Evolutionary conservation across 1,140 invertebrate genomes (phyloP).

Genomic region (Pararge aegeria): DNA sequence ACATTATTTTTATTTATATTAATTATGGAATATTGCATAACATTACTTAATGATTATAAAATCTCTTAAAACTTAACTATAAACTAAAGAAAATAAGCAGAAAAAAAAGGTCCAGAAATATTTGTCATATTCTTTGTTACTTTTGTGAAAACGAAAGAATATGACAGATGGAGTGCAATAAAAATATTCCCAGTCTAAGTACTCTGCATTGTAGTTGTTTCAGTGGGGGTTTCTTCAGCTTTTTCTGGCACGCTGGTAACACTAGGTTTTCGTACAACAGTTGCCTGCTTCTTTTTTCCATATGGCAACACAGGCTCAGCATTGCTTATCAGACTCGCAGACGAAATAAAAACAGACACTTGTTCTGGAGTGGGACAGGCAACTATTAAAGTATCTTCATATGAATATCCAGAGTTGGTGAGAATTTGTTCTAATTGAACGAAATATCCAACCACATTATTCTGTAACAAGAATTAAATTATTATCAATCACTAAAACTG

Average conservation of each 20-base stretch:
- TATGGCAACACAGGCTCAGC: slow-evolving; percentile 68
- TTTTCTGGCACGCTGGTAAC: slow-evolving; percentile 50
- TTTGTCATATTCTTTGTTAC: no score
- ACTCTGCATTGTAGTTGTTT: no score
- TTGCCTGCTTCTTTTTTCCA: slow-evolving; percentile 62
- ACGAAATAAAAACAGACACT: slow-evolving; percentile 92
- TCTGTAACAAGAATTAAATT: slow-evolving; percentile 80
- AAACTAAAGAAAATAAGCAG: no score
- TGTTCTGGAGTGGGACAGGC: slow-evolving; percentile 95
- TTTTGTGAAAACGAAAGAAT: no score
- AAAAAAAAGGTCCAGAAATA: no score
- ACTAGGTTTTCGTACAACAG: slow-evolving; percentile 58
- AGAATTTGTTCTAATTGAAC: slow-evolving; percentile 90
- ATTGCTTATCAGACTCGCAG: slow-evolving; percentile 82
- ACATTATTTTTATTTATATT: slow-evolving; percentile 17
- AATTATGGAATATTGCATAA: slow-evolving; percentile 7
- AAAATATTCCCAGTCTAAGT: no score
- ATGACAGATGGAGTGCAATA: no score
- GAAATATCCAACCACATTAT: slow-evolving; percentile 93
- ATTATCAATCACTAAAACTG: no score
- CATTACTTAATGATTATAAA: background rate
- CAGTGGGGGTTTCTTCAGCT: slow-evolving; percentile 13
- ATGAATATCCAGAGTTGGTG: slow-evolving; percentile 85
- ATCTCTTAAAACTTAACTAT: background rate
- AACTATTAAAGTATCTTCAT: slow-evolving; percentile 91